A percentile compares a stretch with the other conserved stretches of the same genome.
phyloP scores from a whole-genome alignment of 2,113 vertebrate species.

The Elgaria multicarinata region DNA sequence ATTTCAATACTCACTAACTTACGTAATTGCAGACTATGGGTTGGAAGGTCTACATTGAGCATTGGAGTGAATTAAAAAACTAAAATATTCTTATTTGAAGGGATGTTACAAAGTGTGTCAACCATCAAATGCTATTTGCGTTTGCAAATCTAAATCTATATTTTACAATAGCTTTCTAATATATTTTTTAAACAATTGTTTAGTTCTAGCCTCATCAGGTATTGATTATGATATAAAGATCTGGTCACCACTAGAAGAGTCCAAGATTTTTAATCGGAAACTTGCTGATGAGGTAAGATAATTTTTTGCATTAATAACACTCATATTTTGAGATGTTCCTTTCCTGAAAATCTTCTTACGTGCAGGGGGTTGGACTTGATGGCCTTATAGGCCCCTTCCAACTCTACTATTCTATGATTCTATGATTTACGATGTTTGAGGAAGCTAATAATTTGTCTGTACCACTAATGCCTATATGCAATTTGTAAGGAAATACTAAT shows the following conservation, averaged over 20 bases:
- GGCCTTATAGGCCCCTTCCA: no score
- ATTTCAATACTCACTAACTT: background rate
- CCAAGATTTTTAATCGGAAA: constrained; percentile 93
- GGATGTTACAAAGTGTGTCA: background rate
- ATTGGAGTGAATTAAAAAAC: background rate
- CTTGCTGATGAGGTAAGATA: constrained; percentile 93
- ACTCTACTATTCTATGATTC: no score
- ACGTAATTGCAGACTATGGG: background rate
- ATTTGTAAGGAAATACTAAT: constrained; percentile 18
- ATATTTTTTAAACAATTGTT: constrained; percentile 53
- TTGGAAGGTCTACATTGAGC: constrained; percentile 11
- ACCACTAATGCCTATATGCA: background rate
- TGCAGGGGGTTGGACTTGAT: no score
- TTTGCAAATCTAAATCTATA: constrained; percentile 21
- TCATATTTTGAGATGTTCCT: background rate
- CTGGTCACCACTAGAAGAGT: constrained; percentile 94
- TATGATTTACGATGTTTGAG: no score
- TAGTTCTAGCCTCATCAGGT: constrained; percentile 97
- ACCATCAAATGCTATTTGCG: background rate
- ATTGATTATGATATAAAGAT: constrained; percentile 99
- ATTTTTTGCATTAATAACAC: constrained; percentile 2
- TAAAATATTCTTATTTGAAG: background rate
- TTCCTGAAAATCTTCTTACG: no score
- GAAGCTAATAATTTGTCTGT: background rate
- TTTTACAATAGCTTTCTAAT: constrained; percentile 43